phyloP scores from a whole-genome alignment of 1,140 invertebrate species.

The Drosophila melanogaster region DNA sequence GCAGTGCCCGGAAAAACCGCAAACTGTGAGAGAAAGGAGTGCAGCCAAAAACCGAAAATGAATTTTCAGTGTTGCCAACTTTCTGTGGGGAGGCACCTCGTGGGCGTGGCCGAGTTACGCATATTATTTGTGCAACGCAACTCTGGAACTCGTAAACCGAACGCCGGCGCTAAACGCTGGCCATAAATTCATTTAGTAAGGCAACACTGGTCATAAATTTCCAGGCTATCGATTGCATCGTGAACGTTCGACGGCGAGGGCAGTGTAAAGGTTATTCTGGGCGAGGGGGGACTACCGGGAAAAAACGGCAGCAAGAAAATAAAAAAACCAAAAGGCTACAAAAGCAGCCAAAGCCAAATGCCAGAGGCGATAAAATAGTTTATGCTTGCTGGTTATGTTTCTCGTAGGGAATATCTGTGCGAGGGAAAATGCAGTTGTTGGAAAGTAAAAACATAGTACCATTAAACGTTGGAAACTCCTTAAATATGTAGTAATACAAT shows the following conservation, averaged over 20 bases:
- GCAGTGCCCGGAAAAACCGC: constrained; percentile 16
- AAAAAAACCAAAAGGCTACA: constrained; percentile 13
- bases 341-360: constrained; percentile 34
- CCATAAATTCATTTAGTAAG: constrained; percentile 82
- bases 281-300: not conserved
- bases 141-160: constrained; percentile 23
- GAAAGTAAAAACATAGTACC: too few species aligned
- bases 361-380: constrained; percentile 71
- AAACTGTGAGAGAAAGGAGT: constrained; percentile 21
- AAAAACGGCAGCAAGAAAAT: not conserved
- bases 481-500: too few species aligned
- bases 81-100: constrained; percentile 36
- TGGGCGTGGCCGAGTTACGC: constrained; percentile 52
- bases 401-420: not conserved
- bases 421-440: too few species aligned
- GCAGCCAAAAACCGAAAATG: constrained; percentile 60
- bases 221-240: constrained; percentile 65
- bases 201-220: constrained; percentile 74
- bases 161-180: constrained; percentile 54
- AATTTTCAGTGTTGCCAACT: constrained; percentile 82
- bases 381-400: constrained; percentile 24
- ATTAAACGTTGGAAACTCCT: too few species aligned
- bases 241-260: constrained; percentile 33
- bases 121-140: constrained; percentile 63
- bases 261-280: not conserved